phyloP scores from a whole-genome alignment of 2,797 vertebrate genomes.

The Thaleichthys pacificus region DNA sequence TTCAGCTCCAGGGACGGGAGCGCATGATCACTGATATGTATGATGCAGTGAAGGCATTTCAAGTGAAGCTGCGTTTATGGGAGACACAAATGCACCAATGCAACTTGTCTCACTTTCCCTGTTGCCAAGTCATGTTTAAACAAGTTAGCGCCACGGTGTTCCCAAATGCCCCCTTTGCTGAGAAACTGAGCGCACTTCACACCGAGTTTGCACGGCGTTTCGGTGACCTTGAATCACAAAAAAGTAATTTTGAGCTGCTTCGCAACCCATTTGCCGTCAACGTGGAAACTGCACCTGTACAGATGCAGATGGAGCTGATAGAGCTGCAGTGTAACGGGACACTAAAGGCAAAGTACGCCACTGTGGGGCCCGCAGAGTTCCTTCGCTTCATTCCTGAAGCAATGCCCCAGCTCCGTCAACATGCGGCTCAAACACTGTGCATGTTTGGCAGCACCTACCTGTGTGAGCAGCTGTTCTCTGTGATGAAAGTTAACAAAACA shows the following conservation, averaged over 20 bases:
- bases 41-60: slow-evolving; percentile 33
- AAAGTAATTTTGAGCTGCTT: slow-evolving; percentile 29
- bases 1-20: slow-evolving; percentile 27
- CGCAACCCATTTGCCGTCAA: slow-evolving; percentile 26
- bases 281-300: slow-evolving; percentile 26
- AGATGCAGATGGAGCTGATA: slow-evolving; percentile 20
- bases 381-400: neutral
- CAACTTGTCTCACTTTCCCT: slow-evolving; percentile 29
- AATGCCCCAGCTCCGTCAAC: slow-evolving; percentile 14
- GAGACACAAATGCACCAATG: slow-evolving; percentile 28
- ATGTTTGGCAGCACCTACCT: slow-evolving; percentile 21
- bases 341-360: neutral
- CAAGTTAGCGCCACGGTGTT: slow-evolving; percentile 12
- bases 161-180: slow-evolving; percentile 16
- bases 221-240: slow-evolving; percentile 23
- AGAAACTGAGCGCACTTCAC: slow-evolving; percentile 26
- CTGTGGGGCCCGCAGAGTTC: neutral
- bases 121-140: slow-evolving; percentile 21
- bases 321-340: neutral
- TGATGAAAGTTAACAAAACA: slow-evolving; percentile 26
- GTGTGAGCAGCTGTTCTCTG: slow-evolving; percentile 19
- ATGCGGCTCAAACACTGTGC: no score
- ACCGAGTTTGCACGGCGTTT: slow-evolving; percentile 18
- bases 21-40: slow-evolving; percentile 29
- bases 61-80: slow-evolving; percentile 31